Conservation (phyloP, 2,113 vertebrate genomes). For the Cyrtonyx montezumae region DNA sequence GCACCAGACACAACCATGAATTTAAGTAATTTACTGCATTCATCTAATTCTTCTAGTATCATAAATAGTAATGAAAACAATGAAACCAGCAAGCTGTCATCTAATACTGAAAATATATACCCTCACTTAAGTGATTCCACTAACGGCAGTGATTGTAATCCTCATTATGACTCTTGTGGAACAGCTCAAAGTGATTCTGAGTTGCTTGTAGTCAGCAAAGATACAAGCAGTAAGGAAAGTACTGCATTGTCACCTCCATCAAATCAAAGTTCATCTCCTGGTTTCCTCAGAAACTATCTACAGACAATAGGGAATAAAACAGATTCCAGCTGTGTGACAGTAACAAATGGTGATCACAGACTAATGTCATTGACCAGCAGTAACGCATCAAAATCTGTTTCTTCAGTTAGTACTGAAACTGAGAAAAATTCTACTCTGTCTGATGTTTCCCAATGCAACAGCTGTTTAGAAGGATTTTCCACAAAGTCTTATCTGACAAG, state of each 20-base stretch:
- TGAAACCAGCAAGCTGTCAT: not conserved
- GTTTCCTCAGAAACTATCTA: conserved; percentile 38
- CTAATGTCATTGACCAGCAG: not conserved
- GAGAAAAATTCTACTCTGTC: conserved; percentile 38
- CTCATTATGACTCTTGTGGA: not conserved
- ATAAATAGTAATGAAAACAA: not conserved
- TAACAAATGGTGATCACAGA: not conserved
- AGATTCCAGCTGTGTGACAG: not conserved
- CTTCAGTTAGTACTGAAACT: not conserved
- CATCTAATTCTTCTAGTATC: not conserved
- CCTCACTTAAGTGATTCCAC: conserved; percentile 14
- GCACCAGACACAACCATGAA: conserved; percentile 2
- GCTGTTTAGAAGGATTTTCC: conserved; percentile 60
- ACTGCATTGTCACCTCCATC: conserved; percentile 43
- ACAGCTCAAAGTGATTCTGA: not conserved
- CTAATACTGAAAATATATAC: conserved; percentile 28
- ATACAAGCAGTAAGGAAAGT: conserved; percentile 46
- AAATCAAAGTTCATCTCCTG: conserved; percentile 48
- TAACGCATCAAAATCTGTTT: not conserved
- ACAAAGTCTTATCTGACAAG: conserved; percentile 45
- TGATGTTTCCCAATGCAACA: conserved; percentile 45
- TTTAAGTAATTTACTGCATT: not conserved
- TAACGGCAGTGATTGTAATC: conserved; percentile 20
- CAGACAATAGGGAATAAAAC: conserved; percentile 36
- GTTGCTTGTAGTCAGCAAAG: conserved; percentile 48